A percentile compares a stretch with the other conserved stretches of the same genome.
Evolutionary conservation across 1,140 invertebrate genomes (phyloP).

Genomic region (Agrypnia vestita): DNA sequence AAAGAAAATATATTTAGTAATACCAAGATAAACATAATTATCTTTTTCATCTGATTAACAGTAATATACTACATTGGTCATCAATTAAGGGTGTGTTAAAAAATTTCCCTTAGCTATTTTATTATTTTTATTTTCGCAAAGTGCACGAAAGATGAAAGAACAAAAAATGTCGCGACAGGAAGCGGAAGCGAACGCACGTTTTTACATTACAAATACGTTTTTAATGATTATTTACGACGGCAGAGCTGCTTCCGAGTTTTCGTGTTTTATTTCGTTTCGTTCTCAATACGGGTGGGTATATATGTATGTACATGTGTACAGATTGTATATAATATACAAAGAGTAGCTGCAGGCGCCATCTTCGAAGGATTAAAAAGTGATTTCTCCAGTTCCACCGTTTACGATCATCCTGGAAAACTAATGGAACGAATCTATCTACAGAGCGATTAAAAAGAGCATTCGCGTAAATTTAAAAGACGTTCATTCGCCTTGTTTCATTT

Average conservation of each 20-base stretch:
- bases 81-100: too few relatives aligned
- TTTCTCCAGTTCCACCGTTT: constrained; percentile 34
- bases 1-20: too few relatives aligned
- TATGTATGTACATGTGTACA: constrained; percentile 33
- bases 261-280: too few relatives aligned
- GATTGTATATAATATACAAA: constrained; percentile 15
- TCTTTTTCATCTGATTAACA: too few relatives aligned
- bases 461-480: too few relatives aligned
- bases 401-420: constrained; percentile 2
- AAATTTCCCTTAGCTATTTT: too few relatives aligned
- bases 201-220: constrained; percentile 58
- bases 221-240: constrained; percentile 61
- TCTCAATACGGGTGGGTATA: constrained; percentile 37
- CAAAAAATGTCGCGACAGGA: constrained; percentile 32
- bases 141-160: constrained; percentile 17
- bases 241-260: constrained; percentile 39
- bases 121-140: too few relatives aligned
- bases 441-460: too few relatives aligned
- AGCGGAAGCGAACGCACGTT: constrained; percentile 47
- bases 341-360: neutral
- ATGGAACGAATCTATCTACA: neutral
- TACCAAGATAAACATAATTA: too few relatives aligned
- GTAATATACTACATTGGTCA: too few relatives aligned
- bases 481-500: too few relatives aligned
- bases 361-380: constrained; percentile 48